Evolutionary conservation across 2,888 invertebrate genomes (phyloP).

Genomic region (Altica lythri): DNA sequence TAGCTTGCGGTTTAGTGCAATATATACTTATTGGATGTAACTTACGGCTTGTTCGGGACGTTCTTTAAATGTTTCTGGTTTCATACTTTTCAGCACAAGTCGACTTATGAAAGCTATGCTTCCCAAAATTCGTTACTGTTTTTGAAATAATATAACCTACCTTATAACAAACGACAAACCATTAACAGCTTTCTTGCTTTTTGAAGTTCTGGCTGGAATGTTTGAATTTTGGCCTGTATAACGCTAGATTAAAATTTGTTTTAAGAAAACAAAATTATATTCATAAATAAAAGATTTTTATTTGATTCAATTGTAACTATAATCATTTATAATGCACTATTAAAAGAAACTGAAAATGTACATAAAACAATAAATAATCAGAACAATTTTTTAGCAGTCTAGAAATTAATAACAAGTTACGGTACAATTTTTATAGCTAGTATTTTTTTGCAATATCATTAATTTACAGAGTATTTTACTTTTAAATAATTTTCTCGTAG

Average conservation of each 20-base stretch:
- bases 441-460: slow-evolving; percentile 38
- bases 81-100: too few species aligned
- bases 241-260: neutral
- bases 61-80: too few species aligned
- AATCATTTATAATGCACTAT: slow-evolving; percentile 53
- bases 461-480: slow-evolving; percentile 42
- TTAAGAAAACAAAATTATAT: slow-evolving; percentile 10
- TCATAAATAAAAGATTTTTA: slow-evolving; percentile 34
- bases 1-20: too few species aligned
- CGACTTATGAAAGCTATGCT: too few species aligned
- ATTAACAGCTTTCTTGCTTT: too few species aligned
- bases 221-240: too few species aligned
- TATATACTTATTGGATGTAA: too few species aligned
- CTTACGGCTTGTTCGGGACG: too few species aligned
- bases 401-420: slow-evolving; percentile 47
- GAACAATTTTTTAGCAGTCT: slow-evolving; percentile 50
- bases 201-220: too few species aligned
- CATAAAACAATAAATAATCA: slow-evolving; percentile 47
- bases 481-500: slow-evolving; percentile 36
- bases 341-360: slow-evolving; percentile 30
- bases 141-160: too few species aligned
- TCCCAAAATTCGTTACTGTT: too few species aligned
- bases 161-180: too few species aligned
- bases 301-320: slow-evolving; percentile 48
- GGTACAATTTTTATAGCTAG: slow-evolving; percentile 43